Conservation (phyloP, 37 sponge, comb jelly and placozoan genomes). For the Aphrocallistes beatrix region DNA sequence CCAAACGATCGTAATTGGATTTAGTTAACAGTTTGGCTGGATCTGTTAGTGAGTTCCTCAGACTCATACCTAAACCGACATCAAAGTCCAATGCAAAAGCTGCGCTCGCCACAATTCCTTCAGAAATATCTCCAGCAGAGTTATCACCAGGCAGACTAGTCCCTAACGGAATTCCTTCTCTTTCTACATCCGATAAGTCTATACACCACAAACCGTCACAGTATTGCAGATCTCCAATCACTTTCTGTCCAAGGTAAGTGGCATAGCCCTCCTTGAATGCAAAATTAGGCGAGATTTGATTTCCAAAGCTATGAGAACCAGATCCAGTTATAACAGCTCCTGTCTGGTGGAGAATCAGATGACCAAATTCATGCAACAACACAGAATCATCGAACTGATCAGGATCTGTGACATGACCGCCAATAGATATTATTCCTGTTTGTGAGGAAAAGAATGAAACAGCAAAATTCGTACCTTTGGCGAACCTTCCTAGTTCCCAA, state of each 20-base stretch:
- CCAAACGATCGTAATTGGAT: not conserved
- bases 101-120: not conserved
- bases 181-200: not conserved
- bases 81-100: not conserved
- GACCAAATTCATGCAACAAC: not conserved
- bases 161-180: not conserved
- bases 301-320: not conserved
- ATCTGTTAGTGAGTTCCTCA: not conserved
- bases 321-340: not conserved
- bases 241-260: not conserved
- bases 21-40: not conserved
- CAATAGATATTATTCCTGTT: not conserved
- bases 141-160: not conserved
- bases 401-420: not conserved
- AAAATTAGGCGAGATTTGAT: not conserved
- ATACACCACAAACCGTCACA: constrained; percentile 1
- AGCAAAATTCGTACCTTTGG: not conserved
- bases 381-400: constrained; percentile 10
- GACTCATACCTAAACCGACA: not conserved
- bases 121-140: constrained; percentile 6
- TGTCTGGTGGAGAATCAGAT: not conserved
- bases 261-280: not conserved
- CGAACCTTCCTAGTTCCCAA: not conserved
- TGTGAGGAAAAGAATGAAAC: not conserved
- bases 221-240: not conserved